These are phyloP conservation scores for Takifugu ocellatus DNA, from an alignment of 2,797 vertebrate genomes.

Conservation along the genomic window DNA sequence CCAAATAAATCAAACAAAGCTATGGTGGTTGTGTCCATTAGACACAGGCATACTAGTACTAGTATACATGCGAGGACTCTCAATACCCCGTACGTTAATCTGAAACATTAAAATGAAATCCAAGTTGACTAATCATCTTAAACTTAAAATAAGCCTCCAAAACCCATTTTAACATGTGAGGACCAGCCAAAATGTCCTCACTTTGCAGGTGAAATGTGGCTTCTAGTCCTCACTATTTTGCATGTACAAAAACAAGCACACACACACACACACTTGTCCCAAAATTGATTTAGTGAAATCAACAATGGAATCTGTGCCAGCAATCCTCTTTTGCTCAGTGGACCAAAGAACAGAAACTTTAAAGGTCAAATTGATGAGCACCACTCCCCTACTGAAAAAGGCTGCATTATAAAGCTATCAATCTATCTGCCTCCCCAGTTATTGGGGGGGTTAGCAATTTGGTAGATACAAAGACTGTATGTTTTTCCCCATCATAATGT, in stretches of 20 bases:
- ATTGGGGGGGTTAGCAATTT: conserved; percentile 29
- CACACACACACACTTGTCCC: conserved; percentile 1
- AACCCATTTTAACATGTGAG: not conserved
- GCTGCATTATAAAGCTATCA: conserved; percentile 26
- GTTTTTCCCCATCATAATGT: too few relatives aligned
- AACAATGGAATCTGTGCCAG: conserved; percentile 22
- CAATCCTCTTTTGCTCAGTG: conserved; percentile 34
- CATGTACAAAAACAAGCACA: not conserved
- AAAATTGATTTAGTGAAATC: conserved; percentile 18
- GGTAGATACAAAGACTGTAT: not conserved
- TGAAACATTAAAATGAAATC: too few relatives aligned
- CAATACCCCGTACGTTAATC: too few relatives aligned
- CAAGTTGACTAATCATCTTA: too few relatives aligned
- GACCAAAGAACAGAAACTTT: conserved; percentile 37
- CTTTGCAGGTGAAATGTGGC: too few relatives aligned
- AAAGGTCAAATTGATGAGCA: conserved; percentile 62
- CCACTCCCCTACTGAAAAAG: conserved; percentile 41
- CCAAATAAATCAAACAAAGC: not conserved
- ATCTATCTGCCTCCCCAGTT: too few relatives aligned
- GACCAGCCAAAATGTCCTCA: too few relatives aligned
- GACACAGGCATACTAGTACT: not conserved
- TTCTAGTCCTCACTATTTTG: too few relatives aligned
- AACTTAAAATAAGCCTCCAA: too few relatives aligned
- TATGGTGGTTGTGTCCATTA: not conserved
- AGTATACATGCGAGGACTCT: too few relatives aligned